Conservation (phyloP, 2,888 invertebrate species). For the Odontothrips loti region DNA sequence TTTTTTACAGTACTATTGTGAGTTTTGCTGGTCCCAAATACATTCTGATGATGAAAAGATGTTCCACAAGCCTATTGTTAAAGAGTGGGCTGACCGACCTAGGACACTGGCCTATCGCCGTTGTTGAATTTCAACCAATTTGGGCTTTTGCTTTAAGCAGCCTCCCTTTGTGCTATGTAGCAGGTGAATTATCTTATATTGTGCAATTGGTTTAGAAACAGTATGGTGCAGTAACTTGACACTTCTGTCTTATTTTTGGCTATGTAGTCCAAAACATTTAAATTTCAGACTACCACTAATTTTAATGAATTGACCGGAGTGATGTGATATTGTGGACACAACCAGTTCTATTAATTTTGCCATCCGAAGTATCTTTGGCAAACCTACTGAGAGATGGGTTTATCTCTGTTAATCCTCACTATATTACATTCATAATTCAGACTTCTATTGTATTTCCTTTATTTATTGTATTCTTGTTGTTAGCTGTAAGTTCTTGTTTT, state of each 20-base stretch:
- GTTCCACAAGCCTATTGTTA: slow-evolving; percentile 98
- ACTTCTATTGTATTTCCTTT: not conserved
- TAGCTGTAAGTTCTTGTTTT: not conserved
- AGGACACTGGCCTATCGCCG: slow-evolving; percentile 95
- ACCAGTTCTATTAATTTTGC: not conserved
- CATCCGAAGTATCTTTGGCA: too few species aligned
- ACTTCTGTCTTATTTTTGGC: not conserved
- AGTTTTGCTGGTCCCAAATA: slow-evolving; percentile 98
- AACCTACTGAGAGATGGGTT: too few species aligned
- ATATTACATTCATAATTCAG: too few species aligned
- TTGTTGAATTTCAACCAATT: slow-evolving; percentile 62
- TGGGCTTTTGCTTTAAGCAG: not conserved
- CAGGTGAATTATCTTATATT: not conserved
- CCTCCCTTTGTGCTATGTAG: not conserved
- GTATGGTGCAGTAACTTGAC: not conserved
- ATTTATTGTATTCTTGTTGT: not conserved
- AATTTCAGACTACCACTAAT: not conserved
- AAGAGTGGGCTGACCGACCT: slow-evolving; percentile 96
- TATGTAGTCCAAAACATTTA: not conserved
- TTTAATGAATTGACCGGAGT: not conserved
- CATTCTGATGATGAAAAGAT: slow-evolving; percentile 95
- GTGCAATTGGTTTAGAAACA: not conserved
- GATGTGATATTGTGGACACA: not conserved
- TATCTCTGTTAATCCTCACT: too few species aligned
- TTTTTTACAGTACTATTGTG: slow-evolving; percentile 87